phyloP scores from a whole-genome alignment of 2,113 vertebrate genomes.

The Gavialis gangeticus region DNA sequence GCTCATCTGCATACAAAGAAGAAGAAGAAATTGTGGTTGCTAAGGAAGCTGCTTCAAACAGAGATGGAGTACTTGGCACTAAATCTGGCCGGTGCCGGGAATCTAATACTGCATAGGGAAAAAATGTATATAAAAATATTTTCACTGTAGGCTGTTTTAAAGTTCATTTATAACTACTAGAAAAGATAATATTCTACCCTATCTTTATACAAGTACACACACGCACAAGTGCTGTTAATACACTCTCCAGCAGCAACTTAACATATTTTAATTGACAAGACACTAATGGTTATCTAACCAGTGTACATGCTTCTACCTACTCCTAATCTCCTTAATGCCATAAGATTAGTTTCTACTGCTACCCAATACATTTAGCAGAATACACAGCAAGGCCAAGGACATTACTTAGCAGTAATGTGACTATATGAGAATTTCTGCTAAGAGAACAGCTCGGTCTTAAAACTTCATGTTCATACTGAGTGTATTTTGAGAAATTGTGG shows the following conservation, averaged over 20 bases:
- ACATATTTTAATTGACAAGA: neutral
- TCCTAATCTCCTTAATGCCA: rapidly evolving
- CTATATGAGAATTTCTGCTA: neutral
- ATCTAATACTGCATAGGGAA: slow-evolving; percentile 78
- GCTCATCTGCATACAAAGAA: slow-evolving; percentile 84
- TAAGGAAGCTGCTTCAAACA: slow-evolving; percentile 91
- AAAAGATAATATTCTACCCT: neutral
- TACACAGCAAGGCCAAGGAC: neutral
- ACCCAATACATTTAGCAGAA: neutral
- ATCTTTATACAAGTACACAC: neutral
- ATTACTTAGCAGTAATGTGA: neutral
- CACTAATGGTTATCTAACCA: neutral
- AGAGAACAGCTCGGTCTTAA: neutral
- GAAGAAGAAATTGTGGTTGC: slow-evolving; percentile 92
- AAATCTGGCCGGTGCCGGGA: slow-evolving; percentile 87
- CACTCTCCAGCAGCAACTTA: neutral
- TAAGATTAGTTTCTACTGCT: neutral
- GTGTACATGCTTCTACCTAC: neutral
- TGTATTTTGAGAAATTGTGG: neutral
- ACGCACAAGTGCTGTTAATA: neutral
- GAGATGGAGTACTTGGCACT: slow-evolving; percentile 86
- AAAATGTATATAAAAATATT: neutral
- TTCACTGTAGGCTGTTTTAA: neutral
- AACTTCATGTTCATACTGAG: neutral
- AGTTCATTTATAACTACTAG: neutral